Conservation (phyloP, 2,888 invertebrate genomes). For the Mimumesa dahlbomi region DNA sequence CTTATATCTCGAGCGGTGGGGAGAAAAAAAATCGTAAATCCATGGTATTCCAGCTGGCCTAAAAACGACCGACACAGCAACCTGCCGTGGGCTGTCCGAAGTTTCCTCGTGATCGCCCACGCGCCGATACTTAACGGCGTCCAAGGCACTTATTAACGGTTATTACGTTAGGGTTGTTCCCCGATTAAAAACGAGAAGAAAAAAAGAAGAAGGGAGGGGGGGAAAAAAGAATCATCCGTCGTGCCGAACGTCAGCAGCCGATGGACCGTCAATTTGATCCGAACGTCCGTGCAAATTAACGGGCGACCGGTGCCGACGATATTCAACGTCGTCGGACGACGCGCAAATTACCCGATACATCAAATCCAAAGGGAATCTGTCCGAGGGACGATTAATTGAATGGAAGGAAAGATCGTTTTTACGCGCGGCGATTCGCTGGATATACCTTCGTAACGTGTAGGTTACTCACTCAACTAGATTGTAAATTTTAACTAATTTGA, state of each 20-base stretch:
- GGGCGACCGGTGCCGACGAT: not conserved
- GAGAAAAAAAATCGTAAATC: conserved; percentile 24
- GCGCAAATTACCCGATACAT: too few species aligned
- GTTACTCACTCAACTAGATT: conserved; percentile 30
- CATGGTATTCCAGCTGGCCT: conserved; percentile 30
- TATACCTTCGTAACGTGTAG: too few species aligned
- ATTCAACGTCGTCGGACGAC: not conserved
- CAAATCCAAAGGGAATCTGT: too few species aligned
- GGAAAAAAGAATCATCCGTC: conserved; percentile 9
- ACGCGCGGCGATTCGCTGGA: too few species aligned
- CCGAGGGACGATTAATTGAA: too few species aligned
- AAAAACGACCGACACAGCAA: conserved; percentile 51
- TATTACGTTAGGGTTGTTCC: conserved; percentile 69
- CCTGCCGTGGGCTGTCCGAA: conserved; percentile 57
- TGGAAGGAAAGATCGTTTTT: too few species aligned
- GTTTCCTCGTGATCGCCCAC: conserved; percentile 64
- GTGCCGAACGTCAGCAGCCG: conserved; percentile 6
- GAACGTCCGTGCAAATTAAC: not conserved
- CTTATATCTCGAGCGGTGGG: not conserved
- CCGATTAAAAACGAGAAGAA: conserved; percentile 54
- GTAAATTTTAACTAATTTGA: conserved; percentile 54
- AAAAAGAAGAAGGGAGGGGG: conserved; percentile 4
- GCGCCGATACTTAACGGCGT: conserved; percentile 71
- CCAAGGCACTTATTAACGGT: conserved; percentile 73
- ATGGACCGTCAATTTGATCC: conserved; percentile 25